These are phyloP conservation scores for Prunella fulvescens DNA, from an alignment of 2,113 vertebrate species.

Conservation along the genomic window DNA sequence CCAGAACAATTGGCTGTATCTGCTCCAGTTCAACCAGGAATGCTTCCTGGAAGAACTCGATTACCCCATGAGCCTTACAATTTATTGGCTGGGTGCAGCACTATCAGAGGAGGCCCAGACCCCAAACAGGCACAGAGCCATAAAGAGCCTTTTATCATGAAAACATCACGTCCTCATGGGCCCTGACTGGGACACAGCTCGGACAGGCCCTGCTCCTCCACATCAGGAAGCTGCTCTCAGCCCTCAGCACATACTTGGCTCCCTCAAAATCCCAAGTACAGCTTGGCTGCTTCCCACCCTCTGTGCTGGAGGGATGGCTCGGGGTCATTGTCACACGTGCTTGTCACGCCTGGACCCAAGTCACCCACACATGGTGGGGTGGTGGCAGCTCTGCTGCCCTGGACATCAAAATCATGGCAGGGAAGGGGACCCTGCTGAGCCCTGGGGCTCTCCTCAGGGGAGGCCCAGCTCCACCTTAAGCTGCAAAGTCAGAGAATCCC, in stretches of 20 bases:
- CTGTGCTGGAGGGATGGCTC: not conserved
- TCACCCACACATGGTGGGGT: rapidly evolving
- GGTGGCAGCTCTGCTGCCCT: not conserved
- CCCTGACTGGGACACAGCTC: not conserved
- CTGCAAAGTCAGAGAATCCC: not conserved
- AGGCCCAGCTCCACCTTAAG: not conserved
- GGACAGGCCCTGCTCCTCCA: not conserved
- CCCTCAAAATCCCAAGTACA: not conserved
- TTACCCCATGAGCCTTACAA: not conserved
- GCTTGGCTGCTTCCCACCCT: not conserved
- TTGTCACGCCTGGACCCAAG: rapidly evolving
- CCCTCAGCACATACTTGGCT: not conserved
- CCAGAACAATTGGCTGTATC: not conserved
- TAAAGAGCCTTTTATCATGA: not conserved
- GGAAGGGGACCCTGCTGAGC: not conserved
- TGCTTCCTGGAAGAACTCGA: constrained; percentile 28
- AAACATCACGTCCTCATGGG: not conserved
- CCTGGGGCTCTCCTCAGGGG: not conserved
- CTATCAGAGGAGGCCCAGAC: not conserved
- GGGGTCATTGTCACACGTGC: rapidly evolving
- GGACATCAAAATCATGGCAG: not conserved
- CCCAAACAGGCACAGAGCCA: not conserved
- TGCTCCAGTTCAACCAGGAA: constrained; percentile 25
- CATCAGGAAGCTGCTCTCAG: not conserved
- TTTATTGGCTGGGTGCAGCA: not conserved